A percentile compares a stretch with the other conserved stretches of the same genome.
Conservation (phyloP, 2,113 vertebrate genomes). For the Alethe castanea region DNA sequence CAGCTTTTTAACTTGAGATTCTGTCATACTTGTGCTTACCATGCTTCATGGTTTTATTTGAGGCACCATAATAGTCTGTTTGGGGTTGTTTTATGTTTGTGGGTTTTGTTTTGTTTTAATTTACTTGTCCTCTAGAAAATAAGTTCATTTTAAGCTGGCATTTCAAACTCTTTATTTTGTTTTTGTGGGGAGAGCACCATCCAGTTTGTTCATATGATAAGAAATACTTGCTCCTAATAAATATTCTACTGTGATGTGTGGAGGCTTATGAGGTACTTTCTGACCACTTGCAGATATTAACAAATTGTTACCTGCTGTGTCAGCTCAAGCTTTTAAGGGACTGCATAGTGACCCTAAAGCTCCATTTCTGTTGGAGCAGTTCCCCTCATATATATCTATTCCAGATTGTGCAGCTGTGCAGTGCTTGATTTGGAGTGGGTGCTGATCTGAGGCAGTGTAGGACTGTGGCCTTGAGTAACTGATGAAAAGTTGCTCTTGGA, state of each 20-base stretch:
- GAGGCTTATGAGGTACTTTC: background rate
- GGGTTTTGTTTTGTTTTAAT: background rate
- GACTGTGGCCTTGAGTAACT: background rate
- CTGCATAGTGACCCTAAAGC: fast-evolving
- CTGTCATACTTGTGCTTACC: background rate
- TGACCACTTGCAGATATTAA: background rate
- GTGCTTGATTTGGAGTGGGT: background rate
- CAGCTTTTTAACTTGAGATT: background rate
- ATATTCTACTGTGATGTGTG: background rate
- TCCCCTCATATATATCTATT: background rate
- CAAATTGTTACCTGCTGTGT: background rate
- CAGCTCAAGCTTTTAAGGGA: background rate
- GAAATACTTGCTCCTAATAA: background rate
- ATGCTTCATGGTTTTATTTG: background rate
- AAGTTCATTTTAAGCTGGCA: background rate
- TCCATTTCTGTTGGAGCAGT: background rate
- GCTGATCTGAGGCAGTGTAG: fast-evolving
- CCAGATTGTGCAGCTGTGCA: background rate
- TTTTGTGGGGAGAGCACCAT: background rate
- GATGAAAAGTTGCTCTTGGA: background rate
- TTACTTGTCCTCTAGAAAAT: background rate
- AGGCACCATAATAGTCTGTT: background rate
- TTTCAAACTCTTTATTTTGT: background rate
- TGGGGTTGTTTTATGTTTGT: background rate
- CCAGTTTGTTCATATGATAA: background rate